Conservation (phyloP, 2,888 invertebrate species). For the Netelia fuscicornis region DNA sequence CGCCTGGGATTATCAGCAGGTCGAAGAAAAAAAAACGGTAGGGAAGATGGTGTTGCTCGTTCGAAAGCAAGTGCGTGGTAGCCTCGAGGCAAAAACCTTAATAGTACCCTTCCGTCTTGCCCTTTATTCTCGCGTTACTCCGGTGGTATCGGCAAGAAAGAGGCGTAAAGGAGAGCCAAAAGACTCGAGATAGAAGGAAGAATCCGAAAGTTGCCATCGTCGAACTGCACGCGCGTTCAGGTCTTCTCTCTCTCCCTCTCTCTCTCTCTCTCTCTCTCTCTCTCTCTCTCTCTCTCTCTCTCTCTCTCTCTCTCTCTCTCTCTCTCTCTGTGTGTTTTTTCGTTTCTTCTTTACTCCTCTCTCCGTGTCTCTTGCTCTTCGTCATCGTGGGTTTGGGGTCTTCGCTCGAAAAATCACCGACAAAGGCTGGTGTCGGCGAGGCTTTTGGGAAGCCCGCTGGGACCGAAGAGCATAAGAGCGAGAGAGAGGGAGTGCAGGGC, state of each 20-base stretch:
- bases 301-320: slow-evolving; percentile 65
- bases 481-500: slow-evolving; percentile 11
- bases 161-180: not conserved
- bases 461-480: slow-evolving; percentile 67
- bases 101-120: slow-evolving; percentile 69
- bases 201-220: slow-evolving; percentile 49
- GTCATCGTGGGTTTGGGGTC: slow-evolving; percentile 50
- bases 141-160: not conserved
- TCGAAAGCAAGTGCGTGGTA: not conserved
- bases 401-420: slow-evolving; percentile 76
- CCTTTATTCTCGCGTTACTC: not conserved
- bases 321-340: slow-evolving; percentile 67
- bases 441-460: slow-evolving; percentile 73
- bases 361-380: slow-evolving; percentile 38
- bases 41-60: not conserved
- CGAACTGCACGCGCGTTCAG: slow-evolving; percentile 55
- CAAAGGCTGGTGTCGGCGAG: slow-evolving; percentile 79
- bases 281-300: slow-evolving; percentile 65
- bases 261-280: slow-evolving; percentile 66
- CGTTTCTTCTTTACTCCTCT: slow-evolving; percentile 40
- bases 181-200: not conserved
- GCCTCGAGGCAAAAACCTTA: slow-evolving; percentile 69
- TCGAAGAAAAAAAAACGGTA: not conserved
- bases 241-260: slow-evolving; percentile 62
- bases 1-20: no score